phyloP scores from a whole-genome alignment of 2,888 invertebrate species.

The Lasioglossum calceatum region DNA sequence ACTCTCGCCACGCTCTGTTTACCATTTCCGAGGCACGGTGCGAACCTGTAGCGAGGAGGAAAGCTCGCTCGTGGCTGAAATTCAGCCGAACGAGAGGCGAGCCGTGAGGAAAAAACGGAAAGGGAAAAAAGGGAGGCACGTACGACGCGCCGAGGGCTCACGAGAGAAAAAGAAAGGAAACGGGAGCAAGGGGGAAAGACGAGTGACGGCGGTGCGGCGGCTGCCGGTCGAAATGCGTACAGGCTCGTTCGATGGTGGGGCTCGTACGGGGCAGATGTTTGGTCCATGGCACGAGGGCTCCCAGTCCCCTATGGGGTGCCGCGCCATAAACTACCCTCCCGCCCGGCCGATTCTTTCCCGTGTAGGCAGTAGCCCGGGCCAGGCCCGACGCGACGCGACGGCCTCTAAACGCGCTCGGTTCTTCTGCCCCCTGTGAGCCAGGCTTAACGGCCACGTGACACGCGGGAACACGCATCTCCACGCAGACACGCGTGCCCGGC shows the following conservation, averaged over 20 bases:
- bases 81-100: not conserved
- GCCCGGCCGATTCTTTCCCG: constrained; percentile 51
- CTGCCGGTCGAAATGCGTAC: constrained; percentile 41
- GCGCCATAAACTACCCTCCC: constrained; percentile 80
- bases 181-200: constrained; percentile 23
- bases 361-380: constrained; percentile 28
- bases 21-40: constrained; percentile 10
- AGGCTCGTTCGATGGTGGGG: constrained; percentile 59
- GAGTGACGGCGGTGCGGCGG: not conserved
- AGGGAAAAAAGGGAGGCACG: not conserved
- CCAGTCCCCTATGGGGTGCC: constrained; percentile 82
- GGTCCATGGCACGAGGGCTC: constrained; percentile 80
- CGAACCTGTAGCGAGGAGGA: not conserved
- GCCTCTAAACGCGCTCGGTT: constrained; percentile 28
- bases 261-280: constrained; percentile 80
- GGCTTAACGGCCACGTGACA: constrained; percentile 70
- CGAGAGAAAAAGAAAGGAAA: not conserved
- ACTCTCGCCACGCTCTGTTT: constrained; percentile 16
- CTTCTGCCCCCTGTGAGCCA: constrained; percentile 59
- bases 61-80: constrained; percentile 13
- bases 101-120: not conserved
- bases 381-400: constrained; percentile 20
- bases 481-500: constrained; percentile 27
- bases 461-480: constrained; percentile 53
- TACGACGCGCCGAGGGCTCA: not conserved